phyloP scores from a whole-genome alignment of 2,797 vertebrate species.

The Syngnathus rostellatus region DNA sequence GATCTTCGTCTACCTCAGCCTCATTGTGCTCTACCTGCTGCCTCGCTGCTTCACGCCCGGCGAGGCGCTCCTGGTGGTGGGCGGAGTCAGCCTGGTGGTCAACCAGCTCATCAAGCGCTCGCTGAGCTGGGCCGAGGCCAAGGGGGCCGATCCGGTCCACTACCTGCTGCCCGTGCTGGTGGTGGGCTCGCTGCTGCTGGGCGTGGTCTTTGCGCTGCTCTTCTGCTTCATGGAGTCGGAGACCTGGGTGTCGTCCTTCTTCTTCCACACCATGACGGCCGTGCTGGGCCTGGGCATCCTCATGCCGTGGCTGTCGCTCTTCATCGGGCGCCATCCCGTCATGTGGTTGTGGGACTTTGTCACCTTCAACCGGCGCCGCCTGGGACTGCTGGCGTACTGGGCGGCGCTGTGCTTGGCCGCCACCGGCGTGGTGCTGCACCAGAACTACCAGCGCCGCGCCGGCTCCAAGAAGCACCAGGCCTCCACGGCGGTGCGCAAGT shows the following conservation, averaged over 20 bases:
- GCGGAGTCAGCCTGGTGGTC: conserved; percentile 85
- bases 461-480: conserved; percentile 88
- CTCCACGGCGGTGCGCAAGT: conserved; percentile 83
- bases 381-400: conserved; percentile 85
- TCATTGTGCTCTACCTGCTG: conserved; percentile 87
- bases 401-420: conserved; percentile 70
- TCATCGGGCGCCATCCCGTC: conserved; percentile 85
- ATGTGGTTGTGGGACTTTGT: conserved; percentile 88
- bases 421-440: conserved; percentile 79
- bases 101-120: conserved; percentile 98
- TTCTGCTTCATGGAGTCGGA: conserved; percentile 94
- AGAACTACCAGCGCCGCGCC: conserved; percentile 78
- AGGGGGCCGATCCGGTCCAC: conserved; percentile 80
- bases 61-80: conserved; percentile 83
- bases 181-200: conserved; percentile 81
- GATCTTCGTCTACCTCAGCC: conserved; percentile 95
- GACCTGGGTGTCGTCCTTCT: conserved; percentile 89
- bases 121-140: conserved; percentile 74
- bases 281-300: conserved; percentile 85
- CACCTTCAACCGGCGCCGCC: conserved; percentile 72
- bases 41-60: conserved; percentile 93
- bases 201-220: conserved; percentile 84
- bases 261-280: conserved; percentile 92
- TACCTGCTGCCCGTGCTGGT: conserved; percentile 86
- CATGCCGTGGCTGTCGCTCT: conserved; percentile 88